phyloP scores from a whole-genome alignment of 2,113 vertebrate genomes.

The Dipodomys ordii region DNA sequence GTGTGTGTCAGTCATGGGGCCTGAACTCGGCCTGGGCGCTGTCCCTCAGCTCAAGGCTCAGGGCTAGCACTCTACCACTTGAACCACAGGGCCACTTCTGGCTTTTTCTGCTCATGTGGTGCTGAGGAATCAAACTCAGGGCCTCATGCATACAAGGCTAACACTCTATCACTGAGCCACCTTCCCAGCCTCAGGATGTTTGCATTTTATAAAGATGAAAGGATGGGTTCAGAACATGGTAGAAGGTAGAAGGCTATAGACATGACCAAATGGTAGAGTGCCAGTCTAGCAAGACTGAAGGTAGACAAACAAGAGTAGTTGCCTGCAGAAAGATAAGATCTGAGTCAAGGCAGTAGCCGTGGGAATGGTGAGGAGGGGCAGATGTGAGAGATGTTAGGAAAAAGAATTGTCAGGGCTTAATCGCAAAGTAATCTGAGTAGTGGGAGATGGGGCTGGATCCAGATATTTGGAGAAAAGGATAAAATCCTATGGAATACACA shows the following conservation, averaged over 20 bases:
- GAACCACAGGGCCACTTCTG: no score
- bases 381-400: not conserved
- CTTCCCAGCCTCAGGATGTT: not conserved
- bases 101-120: no score
- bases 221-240: not conserved
- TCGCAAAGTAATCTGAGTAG: not conserved
- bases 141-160: no score
- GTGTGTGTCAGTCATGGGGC: no score
- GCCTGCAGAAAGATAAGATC: slow-evolving; percentile 10
- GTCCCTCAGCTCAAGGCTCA: no score
- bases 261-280: no score
- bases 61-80: no score
- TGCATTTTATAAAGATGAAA: slow-evolving; percentile 25
- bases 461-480: not conserved
- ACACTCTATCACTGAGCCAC: no score
- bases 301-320: slow-evolving; percentile 10
- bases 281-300: not conserved
- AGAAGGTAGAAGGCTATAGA: no score
- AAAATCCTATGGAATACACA: not conserved
- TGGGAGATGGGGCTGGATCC: not conserved
- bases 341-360: not conserved
- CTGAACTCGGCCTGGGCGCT: no score
- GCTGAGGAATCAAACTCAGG: no score
- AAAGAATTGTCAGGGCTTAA: not conserved
- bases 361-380: not conserved